Percentiles rank a stretch among this genome's conserved stretches.
Conservation (phyloP, 2,888 invertebrate genomes). For the Alloplasta piceator region DNA sequence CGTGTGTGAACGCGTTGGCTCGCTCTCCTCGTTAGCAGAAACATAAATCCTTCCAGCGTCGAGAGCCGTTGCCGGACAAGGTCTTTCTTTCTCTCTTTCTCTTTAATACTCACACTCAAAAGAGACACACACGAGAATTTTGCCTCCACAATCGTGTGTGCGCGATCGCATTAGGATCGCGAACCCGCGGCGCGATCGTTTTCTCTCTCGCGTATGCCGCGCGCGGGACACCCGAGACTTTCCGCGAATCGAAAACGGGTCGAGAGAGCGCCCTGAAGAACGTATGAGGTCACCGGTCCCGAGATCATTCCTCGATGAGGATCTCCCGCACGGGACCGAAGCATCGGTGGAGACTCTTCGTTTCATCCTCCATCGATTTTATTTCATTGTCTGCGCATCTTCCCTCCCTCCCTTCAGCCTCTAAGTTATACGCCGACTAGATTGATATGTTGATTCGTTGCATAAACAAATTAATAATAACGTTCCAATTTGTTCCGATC, state of each 20-base stretch:
- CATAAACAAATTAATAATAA: too few species aligned
- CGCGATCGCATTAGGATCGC: conserved; percentile 61
- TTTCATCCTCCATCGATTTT: conserved; percentile 50
- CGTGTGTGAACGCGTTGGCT: conserved; percentile 55
- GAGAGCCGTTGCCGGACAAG: conserved; percentile 62
- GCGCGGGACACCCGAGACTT: conserved; percentile 63
- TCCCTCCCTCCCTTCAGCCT: not conserved
- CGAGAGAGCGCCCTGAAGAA: conserved; percentile 58
- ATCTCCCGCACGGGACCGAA: conserved; percentile 12
- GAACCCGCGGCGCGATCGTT: conserved; percentile 50
- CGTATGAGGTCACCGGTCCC: conserved; percentile 65
- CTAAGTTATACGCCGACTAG: not conserved
- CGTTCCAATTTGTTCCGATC: not conserved
- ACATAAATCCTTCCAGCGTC: conserved; percentile 69
- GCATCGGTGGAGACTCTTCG: not conserved
- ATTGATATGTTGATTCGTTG: not conserved
- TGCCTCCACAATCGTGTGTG: conserved; percentile 35
- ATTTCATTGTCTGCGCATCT: conserved; percentile 29
- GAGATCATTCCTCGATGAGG: conserved; percentile 59
- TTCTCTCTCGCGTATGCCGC: conserved; percentile 47
- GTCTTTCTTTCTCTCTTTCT: conserved; percentile 56
- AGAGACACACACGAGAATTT: conserved; percentile 14
- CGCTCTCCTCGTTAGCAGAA: conserved; percentile 69
- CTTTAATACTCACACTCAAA: conserved; percentile 41
- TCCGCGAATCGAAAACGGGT: conserved; percentile 70